Base-by-base conservation (phyloP, 2,888 invertebrate genomes). In the Dasypolia templi region DNA sequence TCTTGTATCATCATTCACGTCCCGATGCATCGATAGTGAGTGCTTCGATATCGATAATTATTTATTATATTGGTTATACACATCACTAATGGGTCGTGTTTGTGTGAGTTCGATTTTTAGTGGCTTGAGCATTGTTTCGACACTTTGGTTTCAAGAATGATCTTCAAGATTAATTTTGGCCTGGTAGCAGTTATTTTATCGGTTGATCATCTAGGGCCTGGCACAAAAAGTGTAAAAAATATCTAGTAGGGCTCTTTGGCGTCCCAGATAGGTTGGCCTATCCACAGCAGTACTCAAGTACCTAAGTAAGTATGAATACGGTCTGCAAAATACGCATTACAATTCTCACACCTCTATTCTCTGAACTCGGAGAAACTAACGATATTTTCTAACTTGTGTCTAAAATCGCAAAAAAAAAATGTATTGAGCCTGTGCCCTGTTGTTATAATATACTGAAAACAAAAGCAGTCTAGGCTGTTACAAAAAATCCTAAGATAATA, bases 1-100 rank as follows among this genome's bases (percentile, higher is more conserved):
- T 91, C 92, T 75, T 89, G 88, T 89, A 84, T 39, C 71, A 91
- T 92, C 87, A 87, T 76, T 88, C 86, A 88, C 90, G 82, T 77
- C 29, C 79, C 75, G 81, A 0, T 85, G 87, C 55, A 14, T 75
- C 72, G 85, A 86, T 85, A 82, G 74, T 81, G 72, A 67, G 51
- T 81, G 82, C 69, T 70, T 81, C 69, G 77, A 63, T 77, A 77
- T 77, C 72, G 72, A 72, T 77, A 68, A 78, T 73, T 73, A 69
- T 71, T 75, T 75, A 67, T 55, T 61, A 77, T 61, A 68, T 56
- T 65, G 64, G 66, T 74, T 75, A 77, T 76, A 75, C 79, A 78
- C 75, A 82, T 77, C 70, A 71, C 72, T 81, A 76, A 82, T 78
- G 71, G 62, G 66, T 46, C 68, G 32, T 61, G 51, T 65, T 64